A percentile compares a stretch with the other conserved stretches of the same genome.
Evolutionary conservation across 2,797 vertebrate genomes (phyloP).

Genomic region (Staurois parvus): DNA sequence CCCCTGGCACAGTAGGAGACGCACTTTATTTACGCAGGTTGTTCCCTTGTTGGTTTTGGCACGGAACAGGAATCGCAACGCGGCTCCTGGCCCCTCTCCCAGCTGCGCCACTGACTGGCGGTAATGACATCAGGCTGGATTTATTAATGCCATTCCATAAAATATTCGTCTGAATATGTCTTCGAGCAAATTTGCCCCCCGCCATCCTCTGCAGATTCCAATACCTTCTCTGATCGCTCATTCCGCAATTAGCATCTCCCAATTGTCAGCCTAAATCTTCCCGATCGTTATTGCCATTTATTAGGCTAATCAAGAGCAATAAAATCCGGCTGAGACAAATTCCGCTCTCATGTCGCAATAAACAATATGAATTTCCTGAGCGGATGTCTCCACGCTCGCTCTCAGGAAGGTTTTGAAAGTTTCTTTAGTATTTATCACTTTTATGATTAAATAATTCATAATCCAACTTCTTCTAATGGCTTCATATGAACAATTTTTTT

Average conservation of each 20-base stretch:
- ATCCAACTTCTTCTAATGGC: too few species aligned
- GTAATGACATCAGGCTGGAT: constrained; percentile 66
- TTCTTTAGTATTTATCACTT: too few species aligned
- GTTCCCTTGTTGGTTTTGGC: constrained; percentile 15
- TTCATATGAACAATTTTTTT: too few species aligned
- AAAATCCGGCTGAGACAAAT: background rate
- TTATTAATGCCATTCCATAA: constrained; percentile 9
- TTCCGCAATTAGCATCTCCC: constrained; percentile 59
- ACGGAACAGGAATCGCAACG: background rate
- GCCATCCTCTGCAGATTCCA: constrained; percentile 9
- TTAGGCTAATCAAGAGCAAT: constrained; percentile 61
- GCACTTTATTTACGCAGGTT: background rate
- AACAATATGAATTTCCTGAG: constrained; percentile 14
- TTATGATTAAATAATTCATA: too few species aligned
- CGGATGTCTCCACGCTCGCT: background rate
- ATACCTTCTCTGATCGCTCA: background rate
- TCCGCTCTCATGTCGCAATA: constrained; percentile 17
- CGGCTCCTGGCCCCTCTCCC: constrained; percentile 8
- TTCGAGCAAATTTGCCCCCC: background rate
- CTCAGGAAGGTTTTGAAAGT: background rate
- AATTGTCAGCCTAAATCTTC: constrained; percentile 60
- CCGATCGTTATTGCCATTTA: constrained; percentile 62
- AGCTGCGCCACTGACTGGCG: constrained; percentile 15
- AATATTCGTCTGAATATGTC: constrained; percentile 3
- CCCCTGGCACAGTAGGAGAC: background rate